Evolutionary conservation across 1,140 invertebrate species (phyloP), one percentile per base, ranked within the genome.

Genomic region (Rhizoglyphus robini): DNA sequence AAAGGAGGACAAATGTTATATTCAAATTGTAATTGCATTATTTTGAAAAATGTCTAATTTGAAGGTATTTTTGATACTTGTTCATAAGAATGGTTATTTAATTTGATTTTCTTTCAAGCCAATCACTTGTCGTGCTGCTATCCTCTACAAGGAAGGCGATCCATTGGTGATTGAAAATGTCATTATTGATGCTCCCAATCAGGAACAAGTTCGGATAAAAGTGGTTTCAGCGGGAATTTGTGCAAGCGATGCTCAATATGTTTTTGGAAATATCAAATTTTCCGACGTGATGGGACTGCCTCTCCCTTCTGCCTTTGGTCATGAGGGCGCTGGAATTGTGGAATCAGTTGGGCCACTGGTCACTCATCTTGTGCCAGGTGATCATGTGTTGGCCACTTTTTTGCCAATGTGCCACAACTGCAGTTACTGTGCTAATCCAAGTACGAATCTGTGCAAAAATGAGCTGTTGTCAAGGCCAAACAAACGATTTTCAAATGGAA

Each of bases 321-420:
- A 58, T n/a, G n/a, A n/a, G n/a, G n/a, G n/a, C n/a, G n/a, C n/a
- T n/a, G n/a, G n/a, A n/a, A n/a, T n/a, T n/a, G 54, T 58, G n/a
- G 54, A 58, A 58, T 58, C 54, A 13, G 54, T 58, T 58, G 54
- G 54, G 15, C 54, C 2, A 30, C 18, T 23, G 18, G 54, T 58
- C 2, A 58, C 54, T 1, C 18, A 58, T 58, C 25, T 58, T 3
- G n/a, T 23, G 25, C 54, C 54, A 2, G 54, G 54, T 58, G 96
- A 99, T 76, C 88, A 94, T 79, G 95, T 99, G 0, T 83, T 99
- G 66, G 92, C 93, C 3, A 75, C 95, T 27, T 98, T 96, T 71
- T 86, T n/a, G n/a, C n/a, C n/a, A n/a, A n/a, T n/a, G n/a, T n/a
- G n/a, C n/a, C n/a, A n/a, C n/a, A n/a, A n/a, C n/a, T n/a, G n/a